Evolutionary conservation across 2,888 invertebrate genomes (phyloP).

Genomic region (Erynnis tages): DNA sequence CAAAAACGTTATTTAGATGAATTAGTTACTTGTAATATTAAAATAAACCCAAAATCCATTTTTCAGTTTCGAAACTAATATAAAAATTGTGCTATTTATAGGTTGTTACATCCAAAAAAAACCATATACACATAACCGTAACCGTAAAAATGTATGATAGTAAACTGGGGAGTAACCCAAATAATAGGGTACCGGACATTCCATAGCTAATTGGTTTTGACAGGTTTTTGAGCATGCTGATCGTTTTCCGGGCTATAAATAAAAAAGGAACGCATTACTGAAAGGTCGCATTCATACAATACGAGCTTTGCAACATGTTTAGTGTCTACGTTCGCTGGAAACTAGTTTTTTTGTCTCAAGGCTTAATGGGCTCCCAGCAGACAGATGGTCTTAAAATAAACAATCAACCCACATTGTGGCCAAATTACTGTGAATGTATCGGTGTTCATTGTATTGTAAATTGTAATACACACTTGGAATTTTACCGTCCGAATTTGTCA

Average conservation of each 20-base stretch:
- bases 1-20: too few relatives aligned
- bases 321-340: slow-evolving; percentile 43
- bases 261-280: slow-evolving; percentile 30
- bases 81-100: too few relatives aligned
- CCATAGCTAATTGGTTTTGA: slow-evolving; percentile 11
- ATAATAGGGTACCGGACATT: slow-evolving; percentile 6
- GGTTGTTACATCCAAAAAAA: too few relatives aligned
- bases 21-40: too few relatives aligned
- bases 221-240: slow-evolving; percentile 24
- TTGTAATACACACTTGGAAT: too few relatives aligned
- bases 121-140: too few relatives aligned
- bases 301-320: slow-evolving; percentile 34
- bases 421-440: slow-evolving; percentile 9
- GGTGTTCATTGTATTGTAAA: not conserved
- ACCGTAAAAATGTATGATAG: too few relatives aligned
- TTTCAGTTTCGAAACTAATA: too few relatives aligned
- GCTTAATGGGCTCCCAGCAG: slow-evolving; percentile 35
- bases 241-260: slow-evolving; percentile 22
- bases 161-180: too few relatives aligned
- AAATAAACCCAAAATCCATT: too few relatives aligned
- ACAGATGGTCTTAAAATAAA: slow-evolving; percentile 33
- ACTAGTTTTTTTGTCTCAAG: slow-evolving; percentile 51
- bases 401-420: slow-evolving; percentile 24
- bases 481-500: not conserved
- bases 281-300: slow-evolving; percentile 32